These are phyloP conservation scores for Ictalurus furcatus DNA, from an alignment of 2,113 vertebrate genomes.

Conservation along the genomic window DNA sequence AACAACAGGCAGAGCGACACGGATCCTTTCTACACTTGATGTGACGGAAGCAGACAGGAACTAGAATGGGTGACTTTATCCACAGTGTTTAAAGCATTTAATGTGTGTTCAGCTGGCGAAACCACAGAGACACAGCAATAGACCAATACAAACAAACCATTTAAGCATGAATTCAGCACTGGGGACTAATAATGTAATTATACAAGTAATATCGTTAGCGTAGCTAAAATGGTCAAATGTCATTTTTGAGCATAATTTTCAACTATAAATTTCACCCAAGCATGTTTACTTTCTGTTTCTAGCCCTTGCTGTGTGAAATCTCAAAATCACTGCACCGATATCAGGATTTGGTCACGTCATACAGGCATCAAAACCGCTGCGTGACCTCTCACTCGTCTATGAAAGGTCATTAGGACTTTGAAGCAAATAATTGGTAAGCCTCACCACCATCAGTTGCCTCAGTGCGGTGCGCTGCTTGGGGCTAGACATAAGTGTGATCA, in stretches of 20 bases:
- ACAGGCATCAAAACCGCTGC: conserved; percentile 8
- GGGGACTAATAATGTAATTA: too few relatives aligned
- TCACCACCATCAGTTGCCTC: conserved; percentile 9
- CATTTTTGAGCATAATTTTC: neutral
- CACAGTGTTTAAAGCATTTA: neutral
- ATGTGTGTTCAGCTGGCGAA: neutral
- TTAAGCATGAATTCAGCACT: too few relatives aligned
- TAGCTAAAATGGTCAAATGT: too few relatives aligned
- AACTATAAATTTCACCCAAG: neutral
- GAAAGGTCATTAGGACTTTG: conserved; percentile 53
- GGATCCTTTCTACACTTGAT: neutral
- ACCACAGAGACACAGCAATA: neutral
- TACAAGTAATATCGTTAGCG: too few relatives aligned
- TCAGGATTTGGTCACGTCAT: neutral
- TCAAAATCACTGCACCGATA: neutral
- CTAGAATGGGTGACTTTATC: neutral
- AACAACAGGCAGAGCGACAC: neutral
- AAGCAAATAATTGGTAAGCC: conserved; percentile 32
- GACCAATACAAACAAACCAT: too few relatives aligned
- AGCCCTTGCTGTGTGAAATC: neutral
- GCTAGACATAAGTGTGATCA: conserved; percentile 44
- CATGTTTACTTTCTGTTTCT: neutral
- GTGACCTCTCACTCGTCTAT: conserved; percentile 58
- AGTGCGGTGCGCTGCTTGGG: conserved; percentile 4
- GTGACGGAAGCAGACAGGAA: neutral